Evolutionary conservation across 2,113 vertebrate species (phyloP), one percentile per base, ranked within the genome.

Genomic region (Myrmophylax atrothorax): DNA sequence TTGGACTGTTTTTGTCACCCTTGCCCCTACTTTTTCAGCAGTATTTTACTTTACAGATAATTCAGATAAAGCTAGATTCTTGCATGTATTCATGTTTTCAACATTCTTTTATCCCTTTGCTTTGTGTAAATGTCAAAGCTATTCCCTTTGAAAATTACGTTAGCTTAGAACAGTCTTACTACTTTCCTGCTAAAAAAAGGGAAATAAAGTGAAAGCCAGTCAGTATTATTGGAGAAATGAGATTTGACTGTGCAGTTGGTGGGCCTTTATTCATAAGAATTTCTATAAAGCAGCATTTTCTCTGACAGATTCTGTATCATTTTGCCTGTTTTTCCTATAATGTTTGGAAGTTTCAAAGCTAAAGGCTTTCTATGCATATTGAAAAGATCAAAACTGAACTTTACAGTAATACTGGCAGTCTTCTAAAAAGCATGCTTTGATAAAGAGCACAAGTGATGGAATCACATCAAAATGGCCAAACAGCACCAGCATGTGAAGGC

Each of bases 41-140:
- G 31, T 40, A 74, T 55, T 90, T 84, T 74, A 86, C 38, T 88
- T 80, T 37, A 73, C 12, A 83, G 29, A 70, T 25, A 85, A 56
- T 64, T 81, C 78, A 78, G 18, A 84, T 38, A 93, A 87, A 83
- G 42, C 50, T 62, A 74, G 23, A 74, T 56, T 84, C 73, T 73
- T 90, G 75, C 52, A 86, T 19, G 38, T 40, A 95, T 80, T 94
- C 72, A 75, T 56, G 38, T 73, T 90, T 90, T 76, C 46, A 87
- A 37, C 35, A 86, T 70, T 81, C 60, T 92, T 96, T 90, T 59
- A 92, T 84, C 37, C 24, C 44, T 84, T 89, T 78, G 52, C 85
- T 92, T 96, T 94, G 88, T 86, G 44, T 16, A 78, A 80, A 84
- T 56, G 79, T 94, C 95, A 96, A 88, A 96, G 68, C 68, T 86